phyloP scores from a whole-genome alignment of 2,888 invertebrate species.

The Agelastica alni region DNA sequence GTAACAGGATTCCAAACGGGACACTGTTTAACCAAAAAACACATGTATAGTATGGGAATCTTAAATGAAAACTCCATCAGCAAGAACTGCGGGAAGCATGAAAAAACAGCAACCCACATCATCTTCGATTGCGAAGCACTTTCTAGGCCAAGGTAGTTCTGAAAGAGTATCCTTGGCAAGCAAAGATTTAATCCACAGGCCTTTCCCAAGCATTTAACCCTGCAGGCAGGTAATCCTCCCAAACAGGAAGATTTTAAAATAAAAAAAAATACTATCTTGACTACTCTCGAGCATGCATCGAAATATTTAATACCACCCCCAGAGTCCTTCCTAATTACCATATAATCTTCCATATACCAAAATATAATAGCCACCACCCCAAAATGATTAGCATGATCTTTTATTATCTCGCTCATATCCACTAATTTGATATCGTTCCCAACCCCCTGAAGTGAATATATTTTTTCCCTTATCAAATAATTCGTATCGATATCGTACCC shows the following conservation, averaged over 20 bases:
- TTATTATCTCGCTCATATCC: slow-evolving; percentile 9
- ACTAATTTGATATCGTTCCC: slow-evolving; percentile 16
- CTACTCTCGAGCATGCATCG: neutral
- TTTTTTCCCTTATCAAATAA: slow-evolving; percentile 22
- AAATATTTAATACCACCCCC: neutral
- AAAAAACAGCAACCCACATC: too few species aligned
- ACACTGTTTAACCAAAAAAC: too few species aligned
- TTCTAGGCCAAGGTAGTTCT: too few species aligned
- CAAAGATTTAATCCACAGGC: too few species aligned
- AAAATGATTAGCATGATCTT: neutral
- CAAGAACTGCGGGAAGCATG: too few species aligned
- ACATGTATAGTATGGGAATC: too few species aligned
- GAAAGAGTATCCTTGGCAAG: too few species aligned
- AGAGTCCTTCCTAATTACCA: neutral
- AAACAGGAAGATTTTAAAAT: neutral
- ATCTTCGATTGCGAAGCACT: too few species aligned
- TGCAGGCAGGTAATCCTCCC: too few species aligned
- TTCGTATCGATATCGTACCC: slow-evolving; percentile 12
- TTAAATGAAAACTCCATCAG: too few species aligned
- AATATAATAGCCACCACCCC: neutral
- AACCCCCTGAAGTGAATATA: slow-evolving; percentile 5
- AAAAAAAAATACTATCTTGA: neutral
- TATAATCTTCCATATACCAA: neutral
- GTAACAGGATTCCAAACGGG: too few species aligned
- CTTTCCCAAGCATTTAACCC: too few species aligned